Conservation (phyloP, 2,888 invertebrate species). For the Sesamia inferens region DNA sequence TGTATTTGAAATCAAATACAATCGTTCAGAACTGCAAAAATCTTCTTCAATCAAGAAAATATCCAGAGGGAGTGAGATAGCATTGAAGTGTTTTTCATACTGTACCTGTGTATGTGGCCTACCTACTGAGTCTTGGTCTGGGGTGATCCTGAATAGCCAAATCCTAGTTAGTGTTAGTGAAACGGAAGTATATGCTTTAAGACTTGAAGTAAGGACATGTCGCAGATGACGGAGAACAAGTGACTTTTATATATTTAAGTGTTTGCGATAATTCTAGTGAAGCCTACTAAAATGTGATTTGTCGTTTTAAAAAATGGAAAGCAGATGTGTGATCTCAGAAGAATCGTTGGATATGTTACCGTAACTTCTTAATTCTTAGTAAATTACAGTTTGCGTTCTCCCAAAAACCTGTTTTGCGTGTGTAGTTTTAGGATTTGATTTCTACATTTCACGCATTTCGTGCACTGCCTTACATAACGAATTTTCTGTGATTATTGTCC, state of each 20-base stretch:
- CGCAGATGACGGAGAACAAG: slow-evolving; percentile 57
- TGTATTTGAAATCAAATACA: slow-evolving; percentile 61
- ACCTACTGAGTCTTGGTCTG: slow-evolving; percentile 68
- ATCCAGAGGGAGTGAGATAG: slow-evolving; percentile 72
- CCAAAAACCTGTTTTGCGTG: slow-evolving; percentile 66
- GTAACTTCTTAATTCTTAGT: slow-evolving; percentile 65
- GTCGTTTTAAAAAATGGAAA: slow-evolving; percentile 74
- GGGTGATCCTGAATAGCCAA: slow-evolving; percentile 76
- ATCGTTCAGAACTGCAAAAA: slow-evolving; percentile 41
- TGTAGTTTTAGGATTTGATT: slow-evolving; percentile 69
- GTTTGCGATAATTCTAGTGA: slow-evolving; percentile 73
- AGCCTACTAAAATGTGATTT: slow-evolving; percentile 85
- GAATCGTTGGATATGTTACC: slow-evolving; percentile 74
- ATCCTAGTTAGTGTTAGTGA: slow-evolving; percentile 75
- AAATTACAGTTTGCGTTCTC: slow-evolving; percentile 66
- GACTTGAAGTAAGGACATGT: slow-evolving; percentile 60
- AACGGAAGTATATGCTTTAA: slow-evolving; percentile 66
- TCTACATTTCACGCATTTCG: slow-evolving; percentile 71
- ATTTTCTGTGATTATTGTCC: slow-evolving; percentile 70
- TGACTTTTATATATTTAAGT: slow-evolving; percentile 70
- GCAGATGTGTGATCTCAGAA: slow-evolving; percentile 84
- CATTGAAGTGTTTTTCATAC: slow-evolving; percentile 54
- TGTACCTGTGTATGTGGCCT: slow-evolving; percentile 80
- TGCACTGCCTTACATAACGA: slow-evolving; percentile 78
- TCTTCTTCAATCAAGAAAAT: slow-evolving; percentile 55